Evolutionary conservation across 1,140 invertebrate species (phyloP), one percentile per base, ranked within the genome.

Genomic region (Sycophila sp.): DNA sequence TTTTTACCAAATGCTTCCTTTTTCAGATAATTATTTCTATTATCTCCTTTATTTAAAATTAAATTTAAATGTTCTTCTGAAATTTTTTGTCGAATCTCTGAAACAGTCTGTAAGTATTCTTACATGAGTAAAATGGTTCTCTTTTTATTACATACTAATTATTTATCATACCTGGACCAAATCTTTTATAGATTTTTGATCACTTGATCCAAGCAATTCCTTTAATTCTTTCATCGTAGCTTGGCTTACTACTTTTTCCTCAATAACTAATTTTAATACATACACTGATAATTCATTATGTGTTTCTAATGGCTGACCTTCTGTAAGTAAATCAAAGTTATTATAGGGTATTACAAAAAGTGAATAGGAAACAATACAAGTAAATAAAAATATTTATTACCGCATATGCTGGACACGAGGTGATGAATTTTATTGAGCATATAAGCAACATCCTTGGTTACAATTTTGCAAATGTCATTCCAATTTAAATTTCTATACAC

Each of bases 241-340:
- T 5, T 88, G 81, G 64, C 88, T 87, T 6, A 92, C 87, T 67
- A 87, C 82, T 66, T 88, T 87, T 45, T 90, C 86, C 71, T 89
- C 82, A 10, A 91, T 82, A 67, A 93, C 91, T 72, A 92, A 80
- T 68, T 87, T 81, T 38, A 93, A 83, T 4, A 89, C 75, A 73
- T 90, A 89, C 4, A 92, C 83, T 26, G 88, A 82, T 42, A 90
- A 88, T 78, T 92, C 90, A 78, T 92, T 89, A 28, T 91, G 83
- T 11, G 90, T 79, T 64, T 91, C 88, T 69, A 84, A 75, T 32
- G 85, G 71, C 47, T 74, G 71, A 10, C 75, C 80, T 62, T 71
- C 83, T 84, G 34, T 22, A 78, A 70, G 71, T 19, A 70, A 62
- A 17, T 53, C 40, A 36, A 42, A 28, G 42, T 24, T 30, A 56